Base-by-base conservation (phyloP, 30 jellyfish, hydroid and myxozoan genomes). In the Phacellophora camtschatica region DNA sequence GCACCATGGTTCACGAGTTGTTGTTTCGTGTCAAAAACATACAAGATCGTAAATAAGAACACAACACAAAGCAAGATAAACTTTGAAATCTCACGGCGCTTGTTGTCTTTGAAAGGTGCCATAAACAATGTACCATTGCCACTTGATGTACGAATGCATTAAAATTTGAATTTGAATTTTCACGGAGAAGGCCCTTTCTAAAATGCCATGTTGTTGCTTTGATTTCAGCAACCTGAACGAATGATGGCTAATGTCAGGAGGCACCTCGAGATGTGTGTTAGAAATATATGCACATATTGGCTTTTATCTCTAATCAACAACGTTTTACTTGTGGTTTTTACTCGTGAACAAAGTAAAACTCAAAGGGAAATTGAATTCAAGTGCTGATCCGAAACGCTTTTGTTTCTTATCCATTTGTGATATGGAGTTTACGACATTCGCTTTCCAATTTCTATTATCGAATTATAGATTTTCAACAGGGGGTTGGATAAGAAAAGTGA, bases 301-400 rank as follows among this genome's bases (percentile, higher is more conserved):
- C 61, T 46, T 28, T 46, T 46, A 46, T 11, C 61, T 46, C 61
- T 46, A 46, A 46, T 46, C 61, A 46, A 46, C 61, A 16, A 28
- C 20, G 20, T 24, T 42, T 36, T 43, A 18, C 68, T 39, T 78
- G 82, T 64, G 90, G 90, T 62, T 78, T 51, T 24, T 30, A 53
- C n/a, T 3, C 71, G 23, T 50, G 89, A 77, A 64, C 82, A 39
- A 78, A 77, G 20, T 74, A 32, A 57, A 80, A 73, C 51, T 50
- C 75, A 50, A 23, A 73, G 54, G 86, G 76, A 73, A 80, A 80
- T 80, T 66, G 81, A 66, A 80, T 80, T 80, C 53, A 80, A 50
- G 91, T 80, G 83, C 75, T 80, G 91, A 80, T 80, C 91, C 84
- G 84, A 64, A 80, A 80, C 91, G 91, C 91, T 80, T 64, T 80